phyloP scores from a whole-genome alignment of 1,140 invertebrate genomes.

The Zaprionus nigranus region DNA sequence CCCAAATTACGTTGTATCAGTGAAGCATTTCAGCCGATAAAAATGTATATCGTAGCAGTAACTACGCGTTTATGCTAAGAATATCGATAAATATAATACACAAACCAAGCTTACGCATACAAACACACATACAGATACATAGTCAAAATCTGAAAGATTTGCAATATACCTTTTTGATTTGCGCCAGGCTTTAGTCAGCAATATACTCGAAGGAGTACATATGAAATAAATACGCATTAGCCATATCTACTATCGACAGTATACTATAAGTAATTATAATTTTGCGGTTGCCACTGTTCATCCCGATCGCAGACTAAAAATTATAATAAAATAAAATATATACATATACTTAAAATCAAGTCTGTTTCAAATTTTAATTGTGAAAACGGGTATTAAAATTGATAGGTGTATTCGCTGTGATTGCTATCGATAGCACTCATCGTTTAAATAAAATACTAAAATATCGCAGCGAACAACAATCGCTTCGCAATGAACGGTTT shows the following conservation, averaged over 20 bases:
- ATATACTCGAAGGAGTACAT: conserved; percentile 41
- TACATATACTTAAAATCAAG: conserved; percentile 25
- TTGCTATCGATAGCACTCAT: neutral
- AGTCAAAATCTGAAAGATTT: conserved; percentile 79
- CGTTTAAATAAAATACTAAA: neutral
- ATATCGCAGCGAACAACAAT: neutral
- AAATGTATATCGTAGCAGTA: no score
- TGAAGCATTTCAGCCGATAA: conserved; percentile 61
- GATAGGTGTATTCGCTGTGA: neutral
- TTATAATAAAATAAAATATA: conserved; percentile 49
- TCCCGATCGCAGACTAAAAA: conserved; percentile 40
- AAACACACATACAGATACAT: conserved; percentile 31
- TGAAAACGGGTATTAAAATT: neutral
- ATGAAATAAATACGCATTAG: conserved; percentile 50
- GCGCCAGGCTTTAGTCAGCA: conserved; percentile 64
- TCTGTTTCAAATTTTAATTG: neutral
- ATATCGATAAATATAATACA: conserved; percentile 7
- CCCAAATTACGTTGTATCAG: conserved; percentile 64
- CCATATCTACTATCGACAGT: conserved; percentile 43
- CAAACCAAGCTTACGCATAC: conserved; percentile 9
- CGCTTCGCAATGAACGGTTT: neutral
- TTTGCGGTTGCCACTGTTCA: conserved; percentile 9
- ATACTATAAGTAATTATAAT: conserved; percentile 38
- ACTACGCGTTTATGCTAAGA: conserved; percentile 39
- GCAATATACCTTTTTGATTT: conserved; percentile 50